Evolutionary conservation across 2,113 vertebrate species (phyloP), one percentile per base, ranked within the genome.

Genomic region (Microcebus lehilahytsara): DNA sequence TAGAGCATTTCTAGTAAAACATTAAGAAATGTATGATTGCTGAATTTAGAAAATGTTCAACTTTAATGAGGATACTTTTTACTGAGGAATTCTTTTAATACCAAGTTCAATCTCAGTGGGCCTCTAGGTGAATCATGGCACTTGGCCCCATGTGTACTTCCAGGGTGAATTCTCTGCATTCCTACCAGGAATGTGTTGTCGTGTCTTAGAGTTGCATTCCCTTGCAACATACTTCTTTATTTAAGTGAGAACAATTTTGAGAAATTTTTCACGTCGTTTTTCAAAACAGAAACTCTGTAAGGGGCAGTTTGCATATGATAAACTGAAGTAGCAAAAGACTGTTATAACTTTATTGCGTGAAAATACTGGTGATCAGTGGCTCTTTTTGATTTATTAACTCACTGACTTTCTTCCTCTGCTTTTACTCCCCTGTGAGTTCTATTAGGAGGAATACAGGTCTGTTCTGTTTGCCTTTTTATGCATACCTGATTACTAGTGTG

Each of bases 211-310:
- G 51, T 27, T 46, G 46, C 46, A 11, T 75, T 58, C 25, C 60
- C 78, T 85, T 32, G 27, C 25, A 66, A 51, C 58, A 37, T 11
- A 16, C 30, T 62, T 87, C 85, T 89, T 71, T 42, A 5, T 71
- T 58, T 89, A 58, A 89, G 37, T 81, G 51, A 94, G 79, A 95
- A 67, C 40, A n/a, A 80, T 67, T 91, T 78, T 88, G 32, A 93
- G 60, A 93, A 85, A 32, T 12, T 58, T 37, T 37, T 14, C 32
- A 6, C 17, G 62, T 74, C 17, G 3, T 71, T 84, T 91, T 81
- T 95, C 77, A 78, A 69, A 86, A 46, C 22, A 88, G 46, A 81
- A 89, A 72, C 37, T 37, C 27, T 72, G 42, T 71, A 60, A 81
- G 66, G 25, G 34, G 27, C 34, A 46, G 30, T 53, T 85, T 78